Evolutionary conservation across 2,113 vertebrate species (phyloP).

Genomic region (Phyllopteryx taeniolatus): DNA sequence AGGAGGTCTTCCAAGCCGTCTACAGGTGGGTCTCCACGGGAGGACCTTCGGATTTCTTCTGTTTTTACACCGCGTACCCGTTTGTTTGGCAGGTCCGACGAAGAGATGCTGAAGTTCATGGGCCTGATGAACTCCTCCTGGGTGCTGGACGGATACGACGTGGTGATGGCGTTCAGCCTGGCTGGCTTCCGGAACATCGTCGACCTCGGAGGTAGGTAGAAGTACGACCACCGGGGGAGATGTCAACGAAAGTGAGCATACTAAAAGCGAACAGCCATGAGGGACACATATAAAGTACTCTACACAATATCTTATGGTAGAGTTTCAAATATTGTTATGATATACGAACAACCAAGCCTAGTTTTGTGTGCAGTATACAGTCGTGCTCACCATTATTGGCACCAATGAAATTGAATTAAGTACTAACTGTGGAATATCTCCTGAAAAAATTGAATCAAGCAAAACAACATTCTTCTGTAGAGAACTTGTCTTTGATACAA

Average conservation of each 20-base stretch:
- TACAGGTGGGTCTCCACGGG: constrained; percentile 60
- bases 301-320: too few relatives aligned
- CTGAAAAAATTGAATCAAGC: too few relatives aligned
- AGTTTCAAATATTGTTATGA: too few relatives aligned
- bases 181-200: constrained; percentile 63
- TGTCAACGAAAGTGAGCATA: background rate
- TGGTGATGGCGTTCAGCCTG: constrained; percentile 71
- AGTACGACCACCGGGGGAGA: background rate
- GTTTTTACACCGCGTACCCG: background rate
- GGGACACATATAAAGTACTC: too few relatives aligned
- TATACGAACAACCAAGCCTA: too few relatives aligned
- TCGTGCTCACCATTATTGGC: background rate
- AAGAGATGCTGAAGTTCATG: constrained; percentile 77
- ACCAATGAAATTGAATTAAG: too few relatives aligned
- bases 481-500: too few relatives aligned
- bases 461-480: too few relatives aligned
- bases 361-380: too few relatives aligned
- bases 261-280: too few relatives aligned
- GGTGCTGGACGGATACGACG: constrained; percentile 69
- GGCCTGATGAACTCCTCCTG: constrained; percentile 73
- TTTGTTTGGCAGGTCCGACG: constrained; percentile 61
- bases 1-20: constrained; percentile 67
- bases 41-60: background rate
- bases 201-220: constrained; percentile 68
- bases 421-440: too few relatives aligned